Evolutionary conservation across 2,888 invertebrate genomes (phyloP).

Genomic region (Adelphocoris suturalis): DNA sequence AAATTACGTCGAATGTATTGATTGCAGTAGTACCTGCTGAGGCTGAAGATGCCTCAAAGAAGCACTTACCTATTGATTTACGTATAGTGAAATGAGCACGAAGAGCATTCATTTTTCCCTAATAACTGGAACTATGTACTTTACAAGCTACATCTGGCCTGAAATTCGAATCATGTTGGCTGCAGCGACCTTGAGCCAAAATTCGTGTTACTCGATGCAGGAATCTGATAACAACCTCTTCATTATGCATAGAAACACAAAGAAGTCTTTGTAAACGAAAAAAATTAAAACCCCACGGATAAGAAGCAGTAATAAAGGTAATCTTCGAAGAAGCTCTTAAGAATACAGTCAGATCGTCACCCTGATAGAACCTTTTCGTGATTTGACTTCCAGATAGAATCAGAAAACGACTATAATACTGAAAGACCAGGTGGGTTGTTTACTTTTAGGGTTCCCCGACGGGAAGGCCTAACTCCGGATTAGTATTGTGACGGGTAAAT

Average conservation of each 20-base stretch:
- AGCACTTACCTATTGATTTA: too few species aligned
- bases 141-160: too few species aligned
- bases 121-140: too few species aligned
- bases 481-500: conserved; percentile 19
- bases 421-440: conserved; percentile 45
- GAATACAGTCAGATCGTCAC: not conserved
- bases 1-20: too few species aligned
- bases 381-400: conserved; percentile 44
- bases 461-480: conserved; percentile 10
- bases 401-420: conserved; percentile 35
- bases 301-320: conserved; percentile 5
- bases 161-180: too few species aligned
- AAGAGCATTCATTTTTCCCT: too few species aligned
- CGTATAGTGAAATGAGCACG: too few species aligned
- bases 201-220: not conserved
- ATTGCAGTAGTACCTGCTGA: too few species aligned
- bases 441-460: conserved; percentile 38
- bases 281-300: not conserved
- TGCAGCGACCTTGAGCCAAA: not conserved
- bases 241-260: not conserved
- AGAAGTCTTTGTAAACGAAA: not conserved
- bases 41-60: too few species aligned
- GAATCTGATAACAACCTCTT: not conserved
- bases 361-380: conserved; percentile 20
- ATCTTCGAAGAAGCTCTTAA: not conserved